Conservation (phyloP, 2,797 vertebrate species). For the Pseudomugil gertrudae region DNA sequence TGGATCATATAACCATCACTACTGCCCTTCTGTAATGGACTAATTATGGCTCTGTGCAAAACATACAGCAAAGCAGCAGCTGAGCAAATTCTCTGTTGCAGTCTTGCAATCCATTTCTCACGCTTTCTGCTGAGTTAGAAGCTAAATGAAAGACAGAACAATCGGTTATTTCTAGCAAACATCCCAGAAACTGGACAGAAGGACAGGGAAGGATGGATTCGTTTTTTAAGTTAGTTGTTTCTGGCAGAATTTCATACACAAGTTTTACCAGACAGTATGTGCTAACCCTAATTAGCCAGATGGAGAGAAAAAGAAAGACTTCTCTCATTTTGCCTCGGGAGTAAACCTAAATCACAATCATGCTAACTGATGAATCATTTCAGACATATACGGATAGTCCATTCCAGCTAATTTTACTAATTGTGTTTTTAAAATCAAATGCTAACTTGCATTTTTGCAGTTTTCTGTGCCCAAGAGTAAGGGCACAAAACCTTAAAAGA, state of each 20-base stretch:
- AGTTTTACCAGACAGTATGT: constrained; percentile 31
- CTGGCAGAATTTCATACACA: constrained; percentile 16
- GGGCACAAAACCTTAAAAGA: background rate
- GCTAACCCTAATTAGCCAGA: constrained; percentile 20
- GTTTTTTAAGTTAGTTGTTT: constrained; percentile 18
- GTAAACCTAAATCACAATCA: constrained; percentile 39
- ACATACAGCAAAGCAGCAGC: constrained; percentile 45
- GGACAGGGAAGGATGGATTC: constrained; percentile 30
- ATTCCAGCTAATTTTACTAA: constrained; percentile 9
- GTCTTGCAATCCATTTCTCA: constrained; percentile 59
- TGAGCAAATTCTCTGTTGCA: constrained; percentile 50
- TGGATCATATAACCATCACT: constrained; percentile 62
- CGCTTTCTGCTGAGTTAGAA: constrained; percentile 46
- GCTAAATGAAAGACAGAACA: constrained; percentile 37
- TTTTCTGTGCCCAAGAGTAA: background rate
- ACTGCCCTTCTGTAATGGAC: constrained; percentile 62
- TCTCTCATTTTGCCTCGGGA: background rate
- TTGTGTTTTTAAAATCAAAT: background rate
- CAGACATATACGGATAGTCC: background rate
- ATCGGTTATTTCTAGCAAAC: constrained; percentile 39
- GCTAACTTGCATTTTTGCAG: background rate
- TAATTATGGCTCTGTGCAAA: constrained; percentile 60
- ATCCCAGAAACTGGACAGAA: constrained; percentile 26
- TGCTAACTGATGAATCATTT: constrained; percentile 20
- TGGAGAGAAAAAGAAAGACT: constrained; percentile 34